Evolutionary conservation across 2,888 invertebrate genomes (phyloP).

Genomic region (Xestia ashworthii): DNA sequence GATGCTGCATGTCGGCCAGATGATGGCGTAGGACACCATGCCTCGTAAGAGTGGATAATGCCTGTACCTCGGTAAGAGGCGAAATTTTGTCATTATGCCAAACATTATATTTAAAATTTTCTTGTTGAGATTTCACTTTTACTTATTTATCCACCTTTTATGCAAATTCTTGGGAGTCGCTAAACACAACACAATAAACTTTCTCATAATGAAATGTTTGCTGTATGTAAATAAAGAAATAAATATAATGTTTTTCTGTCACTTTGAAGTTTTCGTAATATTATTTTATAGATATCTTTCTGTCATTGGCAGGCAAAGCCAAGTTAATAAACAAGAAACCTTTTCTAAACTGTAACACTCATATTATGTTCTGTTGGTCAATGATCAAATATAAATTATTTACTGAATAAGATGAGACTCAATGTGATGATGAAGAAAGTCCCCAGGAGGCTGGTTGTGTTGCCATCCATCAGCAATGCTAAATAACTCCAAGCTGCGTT

Average conservation of each 20-base stretch:
- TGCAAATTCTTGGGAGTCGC: too few relatives aligned
- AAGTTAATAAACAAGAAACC: not conserved
- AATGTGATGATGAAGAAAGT: not conserved
- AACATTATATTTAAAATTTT: conserved; percentile 21
- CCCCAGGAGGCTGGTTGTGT: not conserved
- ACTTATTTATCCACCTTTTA: too few relatives aligned
- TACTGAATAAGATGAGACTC: not conserved
- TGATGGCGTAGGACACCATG: conserved; percentile 93
- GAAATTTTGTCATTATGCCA: conserved; percentile 80
- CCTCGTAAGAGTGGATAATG: conserved; percentile 87
- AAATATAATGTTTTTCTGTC: conserved; percentile 11
- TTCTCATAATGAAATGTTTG: not conserved
- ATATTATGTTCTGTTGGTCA: not conserved
- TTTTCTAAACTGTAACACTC: not conserved
- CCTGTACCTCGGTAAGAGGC: conserved; percentile 78
- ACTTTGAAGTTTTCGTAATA: conserved; percentile 24
- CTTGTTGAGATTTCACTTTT: not conserved
- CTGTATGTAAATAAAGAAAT: not conserved
- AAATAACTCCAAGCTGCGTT: not conserved
- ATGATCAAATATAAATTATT: not conserved
- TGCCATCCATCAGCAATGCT: not conserved
- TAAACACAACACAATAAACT: not conserved
- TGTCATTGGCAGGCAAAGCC: conserved; percentile 9
- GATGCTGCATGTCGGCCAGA: conserved; percentile 93
- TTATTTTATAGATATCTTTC: not conserved